Conservation (phyloP, 2,113 vertebrate species). For the Anser cygnoides region DNA sequence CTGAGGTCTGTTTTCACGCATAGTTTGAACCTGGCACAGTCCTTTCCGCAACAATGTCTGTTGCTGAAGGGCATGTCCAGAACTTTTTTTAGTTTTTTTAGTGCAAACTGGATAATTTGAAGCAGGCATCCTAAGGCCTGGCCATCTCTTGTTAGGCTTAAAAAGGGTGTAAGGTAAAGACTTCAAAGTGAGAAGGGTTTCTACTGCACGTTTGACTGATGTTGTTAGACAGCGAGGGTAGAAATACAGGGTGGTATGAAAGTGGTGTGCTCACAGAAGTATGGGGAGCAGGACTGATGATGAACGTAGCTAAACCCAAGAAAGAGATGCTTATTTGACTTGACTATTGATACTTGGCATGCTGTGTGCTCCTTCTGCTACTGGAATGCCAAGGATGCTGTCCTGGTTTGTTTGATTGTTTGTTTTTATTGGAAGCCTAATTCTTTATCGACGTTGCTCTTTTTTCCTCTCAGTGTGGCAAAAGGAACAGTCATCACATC, state of each 20-base stretch:
- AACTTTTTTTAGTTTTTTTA: background rate
- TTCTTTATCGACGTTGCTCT: background rate
- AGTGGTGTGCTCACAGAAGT: fast-evolving
- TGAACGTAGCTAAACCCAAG: background rate
- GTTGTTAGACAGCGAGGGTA: background rate
- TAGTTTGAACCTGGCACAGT: background rate
- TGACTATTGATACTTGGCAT: background rate
- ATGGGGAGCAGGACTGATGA: background rate
- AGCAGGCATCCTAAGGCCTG: background rate
- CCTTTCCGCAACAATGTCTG: background rate
- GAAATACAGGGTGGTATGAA: background rate
- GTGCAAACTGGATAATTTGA: background rate
- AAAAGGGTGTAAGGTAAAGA: background rate
- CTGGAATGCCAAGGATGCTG: background rate
- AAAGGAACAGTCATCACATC: background rate
- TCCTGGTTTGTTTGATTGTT: background rate
- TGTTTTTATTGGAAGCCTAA: background rate
- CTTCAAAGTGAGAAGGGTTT: background rate
- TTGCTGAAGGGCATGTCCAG: background rate
- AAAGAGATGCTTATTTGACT: background rate
- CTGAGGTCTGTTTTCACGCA: conserved; percentile 1
- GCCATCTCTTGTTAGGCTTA: background rate
- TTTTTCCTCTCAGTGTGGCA: background rate
- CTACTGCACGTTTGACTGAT: background rate
- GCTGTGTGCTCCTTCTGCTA: background rate